Conservation (phyloP, 1,140 invertebrate genomes). For the Triops longicaudatus region DNA sequence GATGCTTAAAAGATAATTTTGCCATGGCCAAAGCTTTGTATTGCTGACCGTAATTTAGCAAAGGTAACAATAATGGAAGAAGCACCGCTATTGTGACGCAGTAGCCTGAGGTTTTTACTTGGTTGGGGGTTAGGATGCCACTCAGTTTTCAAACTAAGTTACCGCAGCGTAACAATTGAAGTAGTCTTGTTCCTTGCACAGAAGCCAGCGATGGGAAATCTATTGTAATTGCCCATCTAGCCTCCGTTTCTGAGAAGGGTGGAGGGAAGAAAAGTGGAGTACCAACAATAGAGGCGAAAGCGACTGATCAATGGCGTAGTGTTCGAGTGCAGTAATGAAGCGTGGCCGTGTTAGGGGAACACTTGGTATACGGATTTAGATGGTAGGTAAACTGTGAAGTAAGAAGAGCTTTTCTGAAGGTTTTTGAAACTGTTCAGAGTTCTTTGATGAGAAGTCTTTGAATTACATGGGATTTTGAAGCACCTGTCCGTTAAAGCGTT, state of each 20-base stretch:
- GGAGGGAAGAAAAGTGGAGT: background rate
- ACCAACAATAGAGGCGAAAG: background rate
- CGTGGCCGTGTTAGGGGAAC: background rate
- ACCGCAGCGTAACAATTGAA: slow-evolving; percentile 7
- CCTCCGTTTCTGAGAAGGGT: background rate
- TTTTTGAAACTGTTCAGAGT: no score
- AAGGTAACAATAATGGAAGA: background rate
- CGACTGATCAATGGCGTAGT: background rate
- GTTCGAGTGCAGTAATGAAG: background rate
- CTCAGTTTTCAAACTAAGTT: background rate
- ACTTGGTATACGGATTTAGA: no score
- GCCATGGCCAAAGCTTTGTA: background rate
- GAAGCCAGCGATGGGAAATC: background rate
- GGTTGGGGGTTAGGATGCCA: background rate
- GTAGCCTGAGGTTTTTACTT: no score
- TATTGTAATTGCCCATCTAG: background rate
- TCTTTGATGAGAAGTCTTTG: background rate
- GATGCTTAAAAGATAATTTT: background rate
- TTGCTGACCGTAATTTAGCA: background rate
- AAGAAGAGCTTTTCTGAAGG: no score
- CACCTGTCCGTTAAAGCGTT: background rate
- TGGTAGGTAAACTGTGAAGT: no score
- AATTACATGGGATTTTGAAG: background rate
- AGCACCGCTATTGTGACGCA: background rate
- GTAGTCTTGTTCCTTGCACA: background rate